Evolutionary conservation across 1,140 invertebrate species (phyloP).

Genomic region (Halictus rubicundus): DNA sequence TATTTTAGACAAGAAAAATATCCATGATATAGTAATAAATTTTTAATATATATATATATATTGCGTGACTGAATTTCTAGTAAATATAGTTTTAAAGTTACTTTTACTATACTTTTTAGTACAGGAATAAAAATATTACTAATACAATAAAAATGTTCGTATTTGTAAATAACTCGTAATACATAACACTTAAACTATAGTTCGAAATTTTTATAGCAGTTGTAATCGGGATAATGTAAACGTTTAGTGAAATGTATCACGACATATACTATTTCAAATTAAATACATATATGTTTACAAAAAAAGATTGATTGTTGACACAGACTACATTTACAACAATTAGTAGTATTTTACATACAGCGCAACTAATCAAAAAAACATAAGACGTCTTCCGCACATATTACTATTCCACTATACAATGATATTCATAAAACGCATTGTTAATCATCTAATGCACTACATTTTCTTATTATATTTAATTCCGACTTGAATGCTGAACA

Average conservation of each 20-base stretch:
- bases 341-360: slow-evolving; percentile 21
- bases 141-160: slow-evolving; percentile 14
- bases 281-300: slow-evolving; percentile 18
- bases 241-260: slow-evolving; percentile 17
- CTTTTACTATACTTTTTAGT: slow-evolving; percentile 9
- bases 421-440: neutral
- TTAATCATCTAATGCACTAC: slow-evolving; percentile 12
- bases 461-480: neutral
- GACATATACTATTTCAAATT: neutral
- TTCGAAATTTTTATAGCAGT: slow-evolving; percentile 29
- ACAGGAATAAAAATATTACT: slow-evolving; percentile 28
- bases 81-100: slow-evolving; percentile 1
- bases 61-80: neutral
- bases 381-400: slow-evolving; percentile 36
- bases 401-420: slow-evolving; percentile 7
- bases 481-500: neutral
- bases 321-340: slow-evolving; percentile 20
- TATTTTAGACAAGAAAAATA: slow-evolving; percentile 6
- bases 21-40: slow-evolving; percentile 4
- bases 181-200: slow-evolving; percentile 6
- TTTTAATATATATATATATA: slow-evolving; percentile 6
- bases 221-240: slow-evolving; percentile 16
- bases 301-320: slow-evolving; percentile 4
- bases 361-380: slow-evolving; percentile 17
- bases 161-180: slow-evolving; percentile 44